phyloP scores from a whole-genome alignment of 2,797 vertebrate species.

The Sus cebifrons region DNA sequence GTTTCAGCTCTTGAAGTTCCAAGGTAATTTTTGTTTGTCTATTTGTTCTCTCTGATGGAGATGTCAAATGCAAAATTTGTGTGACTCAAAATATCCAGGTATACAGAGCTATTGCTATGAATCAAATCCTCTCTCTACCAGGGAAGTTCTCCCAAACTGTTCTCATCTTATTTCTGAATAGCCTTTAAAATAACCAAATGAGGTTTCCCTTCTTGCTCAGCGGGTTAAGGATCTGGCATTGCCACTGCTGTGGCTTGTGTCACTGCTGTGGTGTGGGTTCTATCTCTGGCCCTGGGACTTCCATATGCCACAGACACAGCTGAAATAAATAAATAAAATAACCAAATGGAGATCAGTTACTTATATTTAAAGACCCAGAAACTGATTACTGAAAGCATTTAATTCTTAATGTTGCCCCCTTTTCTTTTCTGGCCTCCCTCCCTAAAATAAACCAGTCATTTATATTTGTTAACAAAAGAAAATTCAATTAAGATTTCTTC shows the following conservation, averaged over 20 bases:
- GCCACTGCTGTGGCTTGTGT: too few species aligned
- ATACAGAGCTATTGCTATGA: not conserved
- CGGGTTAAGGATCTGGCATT: too few species aligned
- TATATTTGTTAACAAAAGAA: slow-evolving; percentile 33
- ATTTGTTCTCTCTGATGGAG: not conserved
- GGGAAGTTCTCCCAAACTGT: not conserved
- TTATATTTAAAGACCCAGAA: slow-evolving; percentile 53
- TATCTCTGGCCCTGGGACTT: too few species aligned
- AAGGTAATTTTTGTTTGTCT: not conserved
- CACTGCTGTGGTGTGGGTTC: too few species aligned
- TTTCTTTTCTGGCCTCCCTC: not conserved
- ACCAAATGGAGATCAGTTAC: slow-evolving; percentile 1
- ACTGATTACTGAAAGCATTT: slow-evolving; percentile 21
- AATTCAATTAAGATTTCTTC: not conserved
- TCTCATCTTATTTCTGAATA: slow-evolving; percentile 23
- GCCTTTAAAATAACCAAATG: slow-evolving; percentile 50
- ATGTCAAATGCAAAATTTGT: slow-evolving; percentile 2
- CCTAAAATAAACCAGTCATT: slow-evolving; percentile 39
- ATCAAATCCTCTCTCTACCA: not conserved
- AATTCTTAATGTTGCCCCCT: not conserved
- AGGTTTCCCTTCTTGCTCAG: too few species aligned
- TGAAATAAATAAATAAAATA: not conserved
- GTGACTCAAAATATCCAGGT: not conserved
- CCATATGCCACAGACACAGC: too few species aligned
- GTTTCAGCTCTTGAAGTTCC: slow-evolving; percentile 5